Evolutionary conservation across 2,888 invertebrate genomes (phyloP).

Genomic region (Branchellion lobata): DNA sequence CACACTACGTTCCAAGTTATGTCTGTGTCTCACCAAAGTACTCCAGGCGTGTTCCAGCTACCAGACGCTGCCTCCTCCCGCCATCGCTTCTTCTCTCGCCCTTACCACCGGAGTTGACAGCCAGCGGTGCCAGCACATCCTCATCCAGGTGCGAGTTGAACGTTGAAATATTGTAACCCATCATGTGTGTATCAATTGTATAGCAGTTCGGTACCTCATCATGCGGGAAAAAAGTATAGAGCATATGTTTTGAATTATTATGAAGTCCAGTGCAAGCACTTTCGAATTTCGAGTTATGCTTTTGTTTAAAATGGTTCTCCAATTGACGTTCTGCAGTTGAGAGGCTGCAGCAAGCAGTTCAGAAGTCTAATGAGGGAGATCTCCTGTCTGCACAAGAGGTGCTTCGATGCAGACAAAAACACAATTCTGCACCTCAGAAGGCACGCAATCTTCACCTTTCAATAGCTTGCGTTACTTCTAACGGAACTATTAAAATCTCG

Average conservation of each 20-base stretch:
- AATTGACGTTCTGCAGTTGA: constrained; percentile 64
- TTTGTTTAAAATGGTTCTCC: too few species aligned
- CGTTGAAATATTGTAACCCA: constrained; percentile 1
- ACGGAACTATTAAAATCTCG: too few species aligned
- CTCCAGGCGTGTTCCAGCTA: constrained; percentile 76
- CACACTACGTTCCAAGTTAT: constrained; percentile 69
- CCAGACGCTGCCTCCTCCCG: constrained; percentile 87
- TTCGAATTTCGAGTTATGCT: too few species aligned
- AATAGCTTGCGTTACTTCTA: too few species aligned
- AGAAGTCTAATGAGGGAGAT: constrained; percentile 74
- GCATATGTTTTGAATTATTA: too few species aligned
- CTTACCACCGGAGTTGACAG: constrained; percentile 72
- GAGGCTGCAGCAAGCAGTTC: constrained; percentile 75
- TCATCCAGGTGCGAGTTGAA: constrained; percentile 69
- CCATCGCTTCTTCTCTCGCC: constrained; percentile 80
- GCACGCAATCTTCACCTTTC: neutral
- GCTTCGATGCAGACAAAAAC: constrained; percentile 75
- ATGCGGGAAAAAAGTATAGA: too few species aligned
- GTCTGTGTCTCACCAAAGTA: constrained; percentile 3
- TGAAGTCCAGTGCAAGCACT: too few species aligned
- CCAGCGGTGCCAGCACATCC: constrained; percentile 77
- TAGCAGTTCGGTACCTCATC: too few species aligned
- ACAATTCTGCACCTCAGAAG: constrained; percentile 10
- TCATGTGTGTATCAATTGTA: neutral
- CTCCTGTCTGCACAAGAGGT: constrained; percentile 76